Percentiles rank a stretch among this genome's conserved stretches.
Evolutionary conservation across 2,888 invertebrate species (phyloP).

Genomic region (Drosophila pegasa): DNA sequence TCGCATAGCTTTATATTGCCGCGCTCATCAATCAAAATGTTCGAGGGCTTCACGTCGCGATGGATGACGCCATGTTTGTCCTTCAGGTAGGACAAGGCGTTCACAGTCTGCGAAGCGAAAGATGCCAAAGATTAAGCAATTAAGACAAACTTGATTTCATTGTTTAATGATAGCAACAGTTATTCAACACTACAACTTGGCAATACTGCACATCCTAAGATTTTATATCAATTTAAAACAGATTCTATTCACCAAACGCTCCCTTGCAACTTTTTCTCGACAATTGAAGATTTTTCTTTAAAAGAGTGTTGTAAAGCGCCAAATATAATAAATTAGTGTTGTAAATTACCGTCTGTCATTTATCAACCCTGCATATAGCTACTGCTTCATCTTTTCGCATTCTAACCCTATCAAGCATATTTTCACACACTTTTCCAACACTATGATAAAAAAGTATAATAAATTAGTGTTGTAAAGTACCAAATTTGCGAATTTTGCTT

Average conservation of each 20-base stretch:
- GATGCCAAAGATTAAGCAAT: not conserved
- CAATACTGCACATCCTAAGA: not conserved
- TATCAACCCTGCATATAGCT: too few species aligned
- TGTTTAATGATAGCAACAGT: not conserved
- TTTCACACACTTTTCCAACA: too few species aligned
- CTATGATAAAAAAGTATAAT: too few species aligned
- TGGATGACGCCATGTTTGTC: slow-evolving; percentile 98
- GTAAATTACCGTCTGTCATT: not conserved
- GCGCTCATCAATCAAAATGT: slow-evolving; percentile 97
- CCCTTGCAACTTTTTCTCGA: too few species aligned
- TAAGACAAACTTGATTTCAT: not conserved
- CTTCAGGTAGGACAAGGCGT: slow-evolving; percentile 98
- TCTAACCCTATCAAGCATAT: too few species aligned
- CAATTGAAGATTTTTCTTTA: not conserved
- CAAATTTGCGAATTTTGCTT: too few species aligned
- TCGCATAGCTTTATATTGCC: slow-evolving; percentile 99
- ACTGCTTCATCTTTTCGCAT: too few species aligned
- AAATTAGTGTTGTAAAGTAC: not conserved
- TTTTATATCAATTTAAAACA: too few species aligned
- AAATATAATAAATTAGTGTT: too few species aligned
- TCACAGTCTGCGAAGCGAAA: slow-evolving; percentile 90
- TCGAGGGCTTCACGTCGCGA: slow-evolving; percentile 99
- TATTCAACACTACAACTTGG: not conserved
- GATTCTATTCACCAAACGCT: too few species aligned
- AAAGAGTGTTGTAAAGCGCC: not conserved